A percentile compares a stretch with the other conserved stretches of the same genome.
Evolutionary conservation across 2,888 invertebrate genomes (phyloP).

Genomic region (Azorinus chamasolen): DNA sequence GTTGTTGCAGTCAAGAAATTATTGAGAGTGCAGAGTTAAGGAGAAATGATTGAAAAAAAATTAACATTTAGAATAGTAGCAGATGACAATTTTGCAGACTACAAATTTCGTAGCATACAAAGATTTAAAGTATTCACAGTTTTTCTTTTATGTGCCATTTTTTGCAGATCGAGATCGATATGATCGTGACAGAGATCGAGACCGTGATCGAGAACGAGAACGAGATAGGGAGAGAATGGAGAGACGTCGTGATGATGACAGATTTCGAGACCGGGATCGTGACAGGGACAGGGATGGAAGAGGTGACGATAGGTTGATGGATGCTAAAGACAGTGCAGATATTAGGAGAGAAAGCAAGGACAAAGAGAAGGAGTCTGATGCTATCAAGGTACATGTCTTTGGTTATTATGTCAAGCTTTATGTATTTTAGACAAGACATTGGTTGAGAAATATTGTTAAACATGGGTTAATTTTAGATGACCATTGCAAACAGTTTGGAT

Average conservation of each 20-base stretch:
- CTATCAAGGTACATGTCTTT: slow-evolving; percentile 90
- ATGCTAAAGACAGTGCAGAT: slow-evolving; percentile 71
- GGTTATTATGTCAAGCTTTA: neutral
- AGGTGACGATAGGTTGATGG: slow-evolving; percentile 69
- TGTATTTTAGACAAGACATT: too few relatives aligned
- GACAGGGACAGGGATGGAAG: slow-evolving; percentile 56
- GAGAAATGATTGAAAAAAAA: too few relatives aligned
- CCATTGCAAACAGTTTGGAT: too few relatives aligned
- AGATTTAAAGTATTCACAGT: too few relatives aligned
- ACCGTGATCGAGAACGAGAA: slow-evolving; percentile 74
- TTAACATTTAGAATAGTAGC: too few relatives aligned
- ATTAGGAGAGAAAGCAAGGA: slow-evolving; percentile 57
- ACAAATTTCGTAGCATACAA: too few relatives aligned
- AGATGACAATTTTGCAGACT: too few relatives aligned
- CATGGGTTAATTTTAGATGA: too few relatives aligned
- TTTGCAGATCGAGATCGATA: slow-evolving; percentile 21
- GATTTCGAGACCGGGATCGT: slow-evolving; percentile 74
- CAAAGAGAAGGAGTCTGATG: slow-evolving; percentile 86
- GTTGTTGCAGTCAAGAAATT: too few relatives aligned
- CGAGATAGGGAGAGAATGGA: slow-evolving; percentile 71
- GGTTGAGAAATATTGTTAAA: too few relatives aligned
- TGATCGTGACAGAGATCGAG: slow-evolving; percentile 72
- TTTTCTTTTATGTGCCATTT: too few relatives aligned
- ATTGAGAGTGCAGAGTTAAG: too few relatives aligned
- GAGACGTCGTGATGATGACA: slow-evolving; percentile 58